Base-by-base conservation (phyloP, 2,797 vertebrate species). In the Ciconia nigra region DNA sequence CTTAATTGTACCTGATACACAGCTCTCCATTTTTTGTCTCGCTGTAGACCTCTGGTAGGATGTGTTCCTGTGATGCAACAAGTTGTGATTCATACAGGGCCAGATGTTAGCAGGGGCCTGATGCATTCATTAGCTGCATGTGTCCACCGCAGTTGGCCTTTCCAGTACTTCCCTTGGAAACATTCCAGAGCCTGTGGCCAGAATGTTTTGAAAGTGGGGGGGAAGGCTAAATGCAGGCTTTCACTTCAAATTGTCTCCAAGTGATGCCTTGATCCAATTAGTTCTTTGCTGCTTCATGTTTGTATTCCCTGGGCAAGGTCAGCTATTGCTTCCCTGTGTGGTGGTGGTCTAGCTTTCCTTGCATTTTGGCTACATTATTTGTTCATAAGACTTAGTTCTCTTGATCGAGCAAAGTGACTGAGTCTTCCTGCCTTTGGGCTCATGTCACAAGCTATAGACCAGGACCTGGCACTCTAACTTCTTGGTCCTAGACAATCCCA, bases 251-350 rank as follows among this genome's bases (percentile, higher is more conserved):
- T 33, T 51, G 19, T 87, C 17, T 87, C 47, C 11, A 63, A 14
- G 28, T 35, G 54, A 42, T 46, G 18, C 29, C 24, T 71, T 65
- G 19, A 71, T 46, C 11, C 33, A 61, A 5, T 33, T 52, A 51
- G 42, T 62, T 6, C 55, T 83, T 57, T 83, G 28, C 22, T 7
- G 7, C 18, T 93, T 77, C 18, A 17, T 13, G 13, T 0, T 0
- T 44, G 10, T 69, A 7, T 85, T 85, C 11, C 12, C 13, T 10
- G 29, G 7, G 15, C 39, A 49, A 41, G 1, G 16, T 11, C 52
- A 61, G 44, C 25, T 37, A 2, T 24, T 1, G 1, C 28, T 58
- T 74, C 28, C 18, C 46, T 71, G 18, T 9, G 3, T 39, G 12
- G 24, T 61, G 49, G 15, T 67, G 13, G 5, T 80, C 1, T 2